These are phyloP conservation scores for Branchinecta lynchi DNA, from an alignment of 1,140 invertebrate genomes.

Conservation along the genomic window DNA sequence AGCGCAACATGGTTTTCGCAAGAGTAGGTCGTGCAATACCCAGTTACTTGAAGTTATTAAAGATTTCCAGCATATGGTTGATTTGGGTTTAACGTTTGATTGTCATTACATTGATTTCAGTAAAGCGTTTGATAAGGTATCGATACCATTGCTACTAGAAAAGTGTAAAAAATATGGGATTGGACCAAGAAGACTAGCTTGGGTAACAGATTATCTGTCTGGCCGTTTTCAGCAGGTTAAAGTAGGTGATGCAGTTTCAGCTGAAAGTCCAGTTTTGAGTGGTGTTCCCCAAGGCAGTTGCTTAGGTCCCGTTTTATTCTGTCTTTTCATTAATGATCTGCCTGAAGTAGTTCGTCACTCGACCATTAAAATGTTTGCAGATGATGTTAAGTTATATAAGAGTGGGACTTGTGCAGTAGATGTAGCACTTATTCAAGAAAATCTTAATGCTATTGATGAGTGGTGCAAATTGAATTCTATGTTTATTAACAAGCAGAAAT, in stretches of 20 bases:
- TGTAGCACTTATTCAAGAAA: no score
- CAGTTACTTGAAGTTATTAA: neutral
- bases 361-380: neutral
- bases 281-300: no score
- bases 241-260: no score
- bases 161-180: constrained; percentile 6
- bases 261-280: no score
- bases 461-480: no score
- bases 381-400: no score
- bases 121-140: constrained; percentile 10
- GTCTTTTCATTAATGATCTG: constrained; percentile 6
- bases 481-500: no score
- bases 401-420: no score
- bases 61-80: constrained; percentile 6
- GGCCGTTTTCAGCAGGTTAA: no score
- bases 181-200: neutral
- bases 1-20: neutral
- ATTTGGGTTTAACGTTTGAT: neutral
- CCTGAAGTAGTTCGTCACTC: constrained; percentile 8
- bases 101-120: neutral
- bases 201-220: no score
- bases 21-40: constrained; percentile 5
- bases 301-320: neutral
- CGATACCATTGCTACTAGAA: neutral
- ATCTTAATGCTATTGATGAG: no score